These are phyloP conservation scores for Glareola pratincola DNA, from an alignment of 2,113 vertebrate genomes.

Conservation along the genomic window DNA sequence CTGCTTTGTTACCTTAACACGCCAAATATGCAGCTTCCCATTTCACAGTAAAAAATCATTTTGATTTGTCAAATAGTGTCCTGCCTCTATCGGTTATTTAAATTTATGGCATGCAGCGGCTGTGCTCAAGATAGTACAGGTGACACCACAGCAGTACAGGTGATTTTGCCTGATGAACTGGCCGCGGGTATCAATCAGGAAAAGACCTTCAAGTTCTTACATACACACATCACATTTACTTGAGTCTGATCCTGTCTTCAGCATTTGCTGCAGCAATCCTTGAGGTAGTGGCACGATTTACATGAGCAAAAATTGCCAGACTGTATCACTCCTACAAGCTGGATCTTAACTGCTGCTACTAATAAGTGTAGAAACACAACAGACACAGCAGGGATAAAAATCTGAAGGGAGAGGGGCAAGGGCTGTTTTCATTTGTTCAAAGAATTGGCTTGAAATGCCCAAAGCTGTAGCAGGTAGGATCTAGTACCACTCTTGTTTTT, in stretches of 20 bases:
- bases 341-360: background rate
- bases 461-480: background rate
- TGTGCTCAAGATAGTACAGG: background rate
- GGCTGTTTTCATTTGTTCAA: background rate
- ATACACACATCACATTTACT: accelerated
- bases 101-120: background rate
- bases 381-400: background rate
- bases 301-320: accelerated
- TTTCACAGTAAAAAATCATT: background rate
- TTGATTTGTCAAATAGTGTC: background rate
- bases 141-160: background rate
- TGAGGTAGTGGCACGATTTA: background rate
- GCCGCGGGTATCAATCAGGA: background rate
- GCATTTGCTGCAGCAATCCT: background rate
- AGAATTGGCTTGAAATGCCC: background rate
- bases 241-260: background rate
- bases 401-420: background rate
- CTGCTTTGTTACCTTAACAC: background rate
- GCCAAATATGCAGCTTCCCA: background rate
- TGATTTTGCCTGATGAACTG: background rate
- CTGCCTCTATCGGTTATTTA: background rate
- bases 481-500: background rate
- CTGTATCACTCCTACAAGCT: background rate
- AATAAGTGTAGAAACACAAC: background rate
- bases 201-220: background rate